phyloP scores from a whole-genome alignment of 2,888 invertebrate genomes.

The Tinea semifulvella region DNA sequence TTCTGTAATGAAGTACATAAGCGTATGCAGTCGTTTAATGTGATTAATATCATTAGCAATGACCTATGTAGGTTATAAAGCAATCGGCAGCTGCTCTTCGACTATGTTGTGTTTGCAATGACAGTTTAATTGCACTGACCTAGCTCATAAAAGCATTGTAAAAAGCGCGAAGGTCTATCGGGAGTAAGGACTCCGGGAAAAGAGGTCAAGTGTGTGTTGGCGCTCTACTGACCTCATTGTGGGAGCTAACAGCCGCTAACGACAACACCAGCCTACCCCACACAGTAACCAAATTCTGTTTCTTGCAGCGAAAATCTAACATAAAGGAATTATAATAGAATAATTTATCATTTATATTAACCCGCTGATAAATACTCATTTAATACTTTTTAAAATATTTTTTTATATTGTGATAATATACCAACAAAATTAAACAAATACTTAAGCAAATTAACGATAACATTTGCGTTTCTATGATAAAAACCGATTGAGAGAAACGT shows the following conservation, averaged over 20 bases:
- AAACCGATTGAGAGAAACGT: too few relatives aligned
- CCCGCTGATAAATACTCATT: too few relatives aligned
- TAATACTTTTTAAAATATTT: too few relatives aligned
- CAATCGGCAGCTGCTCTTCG: conserved; percentile 11
- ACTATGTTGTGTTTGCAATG: conserved; percentile 6
- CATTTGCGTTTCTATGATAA: too few relatives aligned
- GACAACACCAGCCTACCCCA: conserved; percentile 1
- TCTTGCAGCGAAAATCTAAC: not conserved
- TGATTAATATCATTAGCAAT: conserved; percentile 9
- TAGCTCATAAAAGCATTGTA: conserved; percentile 63
- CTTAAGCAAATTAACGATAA: too few relatives aligned
- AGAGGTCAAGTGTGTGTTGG: conserved; percentile 66
- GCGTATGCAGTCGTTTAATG: conserved; percentile 2
- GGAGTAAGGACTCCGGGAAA: conserved; percentile 61
- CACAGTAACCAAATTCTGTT: not conserved
- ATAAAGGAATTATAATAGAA: too few relatives aligned
- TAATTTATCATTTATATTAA: too few relatives aligned
- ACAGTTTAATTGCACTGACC: conserved; percentile 55
- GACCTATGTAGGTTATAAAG: conserved; percentile 10
- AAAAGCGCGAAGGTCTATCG: conserved; percentile 64
- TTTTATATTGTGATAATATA: too few relatives aligned
- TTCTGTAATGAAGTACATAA: not conserved
- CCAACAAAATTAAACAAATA: too few relatives aligned
- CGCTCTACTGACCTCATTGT: conserved; percentile 64
- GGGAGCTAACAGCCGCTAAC: conserved; percentile 29